Evolutionary conservation across 2,888 invertebrate species (phyloP), one percentile per base, ranked within the genome.

Genomic region (Myathropa florea): DNA sequence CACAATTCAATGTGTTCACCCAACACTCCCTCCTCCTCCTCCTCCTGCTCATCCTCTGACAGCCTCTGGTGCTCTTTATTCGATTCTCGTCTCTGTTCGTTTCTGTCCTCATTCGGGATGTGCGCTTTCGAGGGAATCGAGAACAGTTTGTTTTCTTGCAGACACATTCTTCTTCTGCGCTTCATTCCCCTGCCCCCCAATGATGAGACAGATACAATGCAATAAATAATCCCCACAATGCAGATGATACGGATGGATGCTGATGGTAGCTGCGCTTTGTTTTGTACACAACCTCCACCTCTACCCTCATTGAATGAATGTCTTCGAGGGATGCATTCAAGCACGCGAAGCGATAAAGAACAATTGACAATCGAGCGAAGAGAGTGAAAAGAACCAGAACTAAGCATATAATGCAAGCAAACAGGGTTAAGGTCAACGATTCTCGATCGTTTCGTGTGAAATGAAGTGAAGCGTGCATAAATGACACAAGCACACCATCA

Each of bases 381-480:
- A 28, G 36, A 64, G 36, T 39, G 21, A 36, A 53, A 63, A 36
- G 12, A 36, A 64, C 23, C 30, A 14, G 36, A 39, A 64, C 36
- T 24, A 18, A 61, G 21, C 26, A 23, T 18, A 59, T 18, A 61
- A 26, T 53, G 65, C 39, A 73, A 63, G 4, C 46, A 46, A 83
- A 83, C 79, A 73, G 83, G 79, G 83, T 83, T 83, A 83, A 83
- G 83, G 83, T 83, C 79, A 83, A 79, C 72, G 79, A 73, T 79
- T 83, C 73, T 63, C 64, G 57, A 83, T 83, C 67, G 73, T 68
- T 83, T 83, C 73, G 68, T 68, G 67, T 68, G 73, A 79, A 83
- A 10, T 59, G 36, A 79, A 83, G 12, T 59, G 36, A 64, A 79
- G 63, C 57, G 30, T 67, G 67, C 46, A 75, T 30, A 61, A 33